These are phyloP conservation scores for Ammodytes marinus DNA, from an alignment of 2,113 vertebrate species.

Conservation along the genomic window DNA sequence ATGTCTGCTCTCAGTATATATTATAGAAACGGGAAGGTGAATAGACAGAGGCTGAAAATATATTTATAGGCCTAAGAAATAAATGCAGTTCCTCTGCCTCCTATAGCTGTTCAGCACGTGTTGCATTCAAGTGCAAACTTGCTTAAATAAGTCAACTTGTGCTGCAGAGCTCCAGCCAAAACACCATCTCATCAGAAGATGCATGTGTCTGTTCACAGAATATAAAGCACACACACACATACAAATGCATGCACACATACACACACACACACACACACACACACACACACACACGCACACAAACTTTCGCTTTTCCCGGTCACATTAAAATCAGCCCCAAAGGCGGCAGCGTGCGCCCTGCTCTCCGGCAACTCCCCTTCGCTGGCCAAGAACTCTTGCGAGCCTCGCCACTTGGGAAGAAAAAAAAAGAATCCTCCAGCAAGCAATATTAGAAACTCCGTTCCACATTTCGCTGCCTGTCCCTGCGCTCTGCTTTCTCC, in stretches of 20 bases:
- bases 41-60: not conserved
- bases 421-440: conserved; percentile 19
- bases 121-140: conserved; percentile 39
- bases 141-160: conserved; percentile 4
- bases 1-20: not conserved
- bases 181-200: not conserved
- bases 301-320: conserved; percentile 39
- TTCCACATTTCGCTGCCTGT: conserved; percentile 29
- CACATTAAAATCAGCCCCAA: conserved; percentile 47
- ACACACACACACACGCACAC: not conserved
- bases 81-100: not conserved
- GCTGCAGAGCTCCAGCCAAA: conserved; percentile 25
- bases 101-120: conserved; percentile 23
- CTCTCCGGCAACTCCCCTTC: conserved; percentile 39
- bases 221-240: not conserved
- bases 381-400: conserved; percentile 9
- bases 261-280: not conserved
- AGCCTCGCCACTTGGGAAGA: conserved; percentile 10
- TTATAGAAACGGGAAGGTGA: not conserved
- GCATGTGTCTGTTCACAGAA: conserved; percentile 7
- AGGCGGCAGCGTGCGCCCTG: conserved; percentile 50
- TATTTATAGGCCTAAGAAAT: not conserved
- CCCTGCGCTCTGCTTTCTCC: conserved; percentile 34
- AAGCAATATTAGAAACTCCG: conserved; percentile 38
- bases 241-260: not conserved